These are phyloP conservation scores for Semotilus atromaculatus DNA, from an alignment of 2,797 vertebrate species.

Conservation along the genomic window DNA sequence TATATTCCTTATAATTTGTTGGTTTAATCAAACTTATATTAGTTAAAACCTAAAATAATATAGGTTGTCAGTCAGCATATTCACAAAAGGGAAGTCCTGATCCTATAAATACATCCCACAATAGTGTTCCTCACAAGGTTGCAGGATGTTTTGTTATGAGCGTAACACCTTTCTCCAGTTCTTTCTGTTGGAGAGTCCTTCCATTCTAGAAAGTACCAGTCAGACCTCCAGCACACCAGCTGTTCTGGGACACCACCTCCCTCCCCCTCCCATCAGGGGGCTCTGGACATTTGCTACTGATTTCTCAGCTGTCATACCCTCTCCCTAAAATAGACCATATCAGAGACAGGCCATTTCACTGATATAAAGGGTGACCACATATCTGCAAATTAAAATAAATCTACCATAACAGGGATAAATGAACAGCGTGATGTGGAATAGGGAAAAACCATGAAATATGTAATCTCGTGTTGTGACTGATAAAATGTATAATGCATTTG, in stretches of 20 bases:
- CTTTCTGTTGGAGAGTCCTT: constrained; percentile 56
- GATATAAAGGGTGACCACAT: constrained; percentile 20
- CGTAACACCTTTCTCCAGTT: constrained; percentile 18
- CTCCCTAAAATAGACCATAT: constrained; percentile 82
- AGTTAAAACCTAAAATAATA: background rate
- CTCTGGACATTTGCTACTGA: constrained; percentile 75
- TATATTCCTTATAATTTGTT: too few relatives aligned
- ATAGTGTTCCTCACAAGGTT: background rate
- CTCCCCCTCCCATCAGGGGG: constrained; percentile 52
- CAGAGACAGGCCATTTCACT: constrained; percentile 67
- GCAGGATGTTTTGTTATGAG: constrained; percentile 19
- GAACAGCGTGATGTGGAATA: background rate
- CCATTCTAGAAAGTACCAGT: constrained; percentile 83
- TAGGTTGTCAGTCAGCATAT: background rate
- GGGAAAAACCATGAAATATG: accelerated
- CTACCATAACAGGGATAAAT: background rate
- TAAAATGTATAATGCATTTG: background rate
- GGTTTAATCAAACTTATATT: too few relatives aligned
- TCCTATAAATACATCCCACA: background rate
- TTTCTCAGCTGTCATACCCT: constrained; percentile 81
- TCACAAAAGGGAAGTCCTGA: background rate
- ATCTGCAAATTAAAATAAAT: background rate
- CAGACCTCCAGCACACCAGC: constrained; percentile 70
- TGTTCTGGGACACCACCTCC: constrained; percentile 63
- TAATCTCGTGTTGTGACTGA: background rate